Evolutionary conservation across 1,140 invertebrate species (phyloP).

Genomic region (Ostrea denselamellosa): DNA sequence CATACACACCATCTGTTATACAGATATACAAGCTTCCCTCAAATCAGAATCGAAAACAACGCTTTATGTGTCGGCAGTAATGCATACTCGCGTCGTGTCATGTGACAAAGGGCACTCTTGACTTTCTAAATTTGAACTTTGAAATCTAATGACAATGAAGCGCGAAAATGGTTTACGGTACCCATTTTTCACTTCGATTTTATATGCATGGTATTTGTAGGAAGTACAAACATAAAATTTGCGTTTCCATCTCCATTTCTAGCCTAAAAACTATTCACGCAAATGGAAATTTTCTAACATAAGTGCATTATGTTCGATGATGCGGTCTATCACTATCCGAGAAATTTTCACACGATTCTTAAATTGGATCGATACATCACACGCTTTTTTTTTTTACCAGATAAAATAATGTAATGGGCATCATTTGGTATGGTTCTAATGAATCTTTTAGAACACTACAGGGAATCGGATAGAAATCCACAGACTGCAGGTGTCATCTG

Average conservation of each 20-base stretch:
- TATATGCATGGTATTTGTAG: neutral
- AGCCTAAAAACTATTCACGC: neutral
- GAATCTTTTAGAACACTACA: constrained; percentile 7
- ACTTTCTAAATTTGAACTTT: neutral
- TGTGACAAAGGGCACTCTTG: constrained; percentile 3
- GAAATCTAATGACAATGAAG: neutral
- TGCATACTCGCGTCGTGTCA: neutral
- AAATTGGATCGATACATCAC: constrained; percentile 1
- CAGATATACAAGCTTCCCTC: neutral
- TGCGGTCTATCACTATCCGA: neutral
- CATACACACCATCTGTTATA: constrained; percentile 19
- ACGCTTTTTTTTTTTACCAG: neutral
- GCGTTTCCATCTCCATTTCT: neutral
- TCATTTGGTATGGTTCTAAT: neutral
- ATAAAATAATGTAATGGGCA: constrained; percentile 26
- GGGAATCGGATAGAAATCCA: constrained; percentile 21
- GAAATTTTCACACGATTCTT: constrained; percentile 30
- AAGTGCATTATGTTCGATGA: neutral
- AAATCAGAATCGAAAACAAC: neutral
- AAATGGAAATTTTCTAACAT: neutral
- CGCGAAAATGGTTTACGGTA: neutral
- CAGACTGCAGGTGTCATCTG: constrained; percentile 26
- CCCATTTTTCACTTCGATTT: neutral
- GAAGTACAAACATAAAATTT: no score
- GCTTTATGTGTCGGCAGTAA: neutral